phyloP scores from a whole-genome alignment of 2,888 invertebrate genomes.

The Nebria brevicollis region DNA sequence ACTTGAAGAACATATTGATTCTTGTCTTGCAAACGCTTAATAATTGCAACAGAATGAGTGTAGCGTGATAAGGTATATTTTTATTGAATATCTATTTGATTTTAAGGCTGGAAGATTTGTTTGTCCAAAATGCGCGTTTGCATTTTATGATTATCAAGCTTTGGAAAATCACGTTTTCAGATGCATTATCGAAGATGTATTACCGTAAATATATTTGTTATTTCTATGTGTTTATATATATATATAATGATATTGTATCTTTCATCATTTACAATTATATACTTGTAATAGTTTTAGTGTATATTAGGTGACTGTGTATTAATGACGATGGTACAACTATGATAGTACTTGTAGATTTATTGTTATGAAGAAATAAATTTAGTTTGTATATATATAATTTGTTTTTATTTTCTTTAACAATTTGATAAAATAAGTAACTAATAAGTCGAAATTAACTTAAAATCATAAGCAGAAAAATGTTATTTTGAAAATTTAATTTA shows the following conservation, averaged over 20 bases:
- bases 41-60: neutral
- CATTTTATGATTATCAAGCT: slow-evolving; percentile 51
- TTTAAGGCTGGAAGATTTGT: slow-evolving; percentile 32
- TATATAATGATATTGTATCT: neutral
- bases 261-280: neutral
- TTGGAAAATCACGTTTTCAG: slow-evolving; percentile 54
- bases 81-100: neutral
- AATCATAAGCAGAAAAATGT: too few species aligned
- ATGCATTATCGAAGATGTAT: slow-evolving; percentile 51
- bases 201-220: slow-evolving; percentile 47
- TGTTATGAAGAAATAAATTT: neutral
- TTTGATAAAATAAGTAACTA: too few species aligned
- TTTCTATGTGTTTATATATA: neutral
- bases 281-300: neutral
- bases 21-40: slow-evolving; percentile 30
- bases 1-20: slow-evolving; percentile 66
- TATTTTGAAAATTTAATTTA: too few species aligned
- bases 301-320: neutral
- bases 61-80: too few species aligned
- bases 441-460: too few species aligned
- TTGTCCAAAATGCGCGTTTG: slow-evolving; percentile 53
- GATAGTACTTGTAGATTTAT: neutral
- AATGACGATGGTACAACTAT: neutral
- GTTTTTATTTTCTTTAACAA: too few species aligned
- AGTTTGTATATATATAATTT: neutral